Percentiles rank a stretch among this genome's conserved stretches.
Evolutionary conservation across 2,797 vertebrate genomes (phyloP).

Genomic region (Serranus cabrilla): DNA sequence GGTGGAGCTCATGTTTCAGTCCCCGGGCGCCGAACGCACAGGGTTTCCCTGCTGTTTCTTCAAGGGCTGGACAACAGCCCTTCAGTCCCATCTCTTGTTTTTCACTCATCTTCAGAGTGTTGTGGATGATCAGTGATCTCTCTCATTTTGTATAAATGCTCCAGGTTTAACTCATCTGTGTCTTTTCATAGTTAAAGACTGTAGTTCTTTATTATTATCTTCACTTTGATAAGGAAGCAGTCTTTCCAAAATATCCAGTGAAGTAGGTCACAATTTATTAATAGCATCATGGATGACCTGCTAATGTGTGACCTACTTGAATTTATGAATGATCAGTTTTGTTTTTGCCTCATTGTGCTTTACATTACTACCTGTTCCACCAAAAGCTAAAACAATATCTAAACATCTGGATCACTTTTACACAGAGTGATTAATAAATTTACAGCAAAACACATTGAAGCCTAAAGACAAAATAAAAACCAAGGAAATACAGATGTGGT

Average conservation of each 20-base stretch:
- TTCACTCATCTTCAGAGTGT: slow-evolving; percentile 18
- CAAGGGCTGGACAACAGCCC: slow-evolving; percentile 33
- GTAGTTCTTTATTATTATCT: neutral
- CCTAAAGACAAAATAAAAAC: neutral
- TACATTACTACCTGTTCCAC: slow-evolving; percentile 14
- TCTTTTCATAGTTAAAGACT: slow-evolving; percentile 17
- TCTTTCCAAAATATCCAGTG: neutral
- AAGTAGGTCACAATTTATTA: neutral
- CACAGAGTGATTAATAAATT: neutral
- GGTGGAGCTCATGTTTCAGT: slow-evolving; percentile 68
- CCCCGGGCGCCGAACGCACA: slow-evolving; percentile 30
- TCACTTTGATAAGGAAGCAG: slow-evolving; percentile 3
- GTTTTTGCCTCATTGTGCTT: slow-evolving; percentile 16
- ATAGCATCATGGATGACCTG: neutral
- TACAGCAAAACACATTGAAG: too few relatives aligned
- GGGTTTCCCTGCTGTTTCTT: slow-evolving; percentile 54
- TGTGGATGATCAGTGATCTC: slow-evolving; percentile 23
- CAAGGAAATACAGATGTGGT: neutral
- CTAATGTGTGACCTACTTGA: neutral
- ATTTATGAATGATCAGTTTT: neutral
- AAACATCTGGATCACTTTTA: neutral
- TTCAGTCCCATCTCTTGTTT: slow-evolving; percentile 22
- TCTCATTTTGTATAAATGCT: slow-evolving; percentile 1
- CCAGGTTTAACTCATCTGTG: slow-evolving; percentile 19
- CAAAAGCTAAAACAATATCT: slow-evolving; percentile 18